These are phyloP conservation scores for Chrosomus eos DNA, from an alignment of 2,797 vertebrate species.

Conservation along the genomic window DNA sequence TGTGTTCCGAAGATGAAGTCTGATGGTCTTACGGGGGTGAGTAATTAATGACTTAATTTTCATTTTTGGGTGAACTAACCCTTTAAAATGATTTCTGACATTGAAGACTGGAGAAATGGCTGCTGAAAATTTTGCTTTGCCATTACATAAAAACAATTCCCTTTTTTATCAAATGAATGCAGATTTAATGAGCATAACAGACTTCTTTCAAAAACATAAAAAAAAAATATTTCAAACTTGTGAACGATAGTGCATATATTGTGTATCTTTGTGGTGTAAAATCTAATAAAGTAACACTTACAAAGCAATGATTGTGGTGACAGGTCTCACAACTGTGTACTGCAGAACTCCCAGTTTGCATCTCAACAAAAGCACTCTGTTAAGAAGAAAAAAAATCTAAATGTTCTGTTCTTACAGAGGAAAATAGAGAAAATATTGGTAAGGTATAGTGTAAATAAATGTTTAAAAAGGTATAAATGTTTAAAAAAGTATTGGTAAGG, in stretches of 20 bases:
- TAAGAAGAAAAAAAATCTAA: constrained; percentile 40
- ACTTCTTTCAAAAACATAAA: not conserved
- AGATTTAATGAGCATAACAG: not conserved
- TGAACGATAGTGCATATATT: not conserved
- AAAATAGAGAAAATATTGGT: not conserved
- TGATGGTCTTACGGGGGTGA: too few relatives aligned
- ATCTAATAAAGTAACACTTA: constrained; percentile 76
- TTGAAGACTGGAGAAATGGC: not conserved
- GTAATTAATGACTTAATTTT: too few relatives aligned
- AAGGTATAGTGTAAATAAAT: not conserved
- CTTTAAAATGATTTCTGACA: not conserved
- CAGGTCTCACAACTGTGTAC: constrained; percentile 95
- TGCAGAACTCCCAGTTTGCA: constrained; percentile 97
- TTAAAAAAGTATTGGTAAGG: too few relatives aligned
- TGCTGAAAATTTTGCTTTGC: not conserved
- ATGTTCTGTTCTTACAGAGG: not conserved
- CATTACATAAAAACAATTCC: not conserved
- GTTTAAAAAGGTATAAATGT: too few relatives aligned
- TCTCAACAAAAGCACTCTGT: constrained; percentile 91
- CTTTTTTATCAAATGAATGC: not conserved
- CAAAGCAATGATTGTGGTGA: constrained; percentile 95
- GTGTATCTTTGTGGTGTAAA: not conserved
- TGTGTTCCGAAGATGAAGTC: too few relatives aligned
- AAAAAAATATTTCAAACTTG: not conserved
- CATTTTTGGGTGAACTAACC: too few relatives aligned